Evolutionary conservation across 2,113 vertebrate genomes (phyloP), one percentile per base, ranked within the genome.

Genomic region (Heteronetta atricapilla): DNA sequence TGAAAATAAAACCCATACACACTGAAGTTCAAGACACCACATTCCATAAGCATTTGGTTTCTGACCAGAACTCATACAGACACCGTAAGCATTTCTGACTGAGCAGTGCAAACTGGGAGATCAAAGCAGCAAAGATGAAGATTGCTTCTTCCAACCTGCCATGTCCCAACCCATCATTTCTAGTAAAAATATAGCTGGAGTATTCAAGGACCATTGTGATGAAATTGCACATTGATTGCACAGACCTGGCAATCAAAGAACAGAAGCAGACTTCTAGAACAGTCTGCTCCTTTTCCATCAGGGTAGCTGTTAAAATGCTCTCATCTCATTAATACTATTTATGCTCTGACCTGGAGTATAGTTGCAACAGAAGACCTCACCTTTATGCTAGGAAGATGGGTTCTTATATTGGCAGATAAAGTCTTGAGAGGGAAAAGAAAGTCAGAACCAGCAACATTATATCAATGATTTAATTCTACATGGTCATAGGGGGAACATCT

Each of bases 1-100:
- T 99, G 92, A 72, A 94, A 96, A 90, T 48, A 89, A 88, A 95
- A 13, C 10, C 52, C 86, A 88, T 29, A 73, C 36, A 59, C 11
- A 48, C 4, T 5, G 10, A 77, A 48, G 63, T 40, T 94, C 50
- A 77, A 77, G 59, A 52, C 15, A 67, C 7, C 34, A 55, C 15
- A 8, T 70, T 92, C 74, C 28, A 79, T 7, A 18, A n/a, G 5
- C 31, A 34, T 66, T 91, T 68, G 77, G 31, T 70, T 84, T 84
- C 81, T 16, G 20, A 60, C 31, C 19, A 72, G 19, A 94, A 72
- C 50, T 50, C 60, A 20, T 23, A 50, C 22, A 88, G 42, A 40
- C 29, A 63, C 18, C 17, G 5, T 56, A 69, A 82, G 26, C 20
- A 50, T 33, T 55, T 82, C 36, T 48, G 16, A 38, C 73, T 20